phyloP scores from a whole-genome alignment of 2,113 vertebrate species.

The Zingel zingel region DNA sequence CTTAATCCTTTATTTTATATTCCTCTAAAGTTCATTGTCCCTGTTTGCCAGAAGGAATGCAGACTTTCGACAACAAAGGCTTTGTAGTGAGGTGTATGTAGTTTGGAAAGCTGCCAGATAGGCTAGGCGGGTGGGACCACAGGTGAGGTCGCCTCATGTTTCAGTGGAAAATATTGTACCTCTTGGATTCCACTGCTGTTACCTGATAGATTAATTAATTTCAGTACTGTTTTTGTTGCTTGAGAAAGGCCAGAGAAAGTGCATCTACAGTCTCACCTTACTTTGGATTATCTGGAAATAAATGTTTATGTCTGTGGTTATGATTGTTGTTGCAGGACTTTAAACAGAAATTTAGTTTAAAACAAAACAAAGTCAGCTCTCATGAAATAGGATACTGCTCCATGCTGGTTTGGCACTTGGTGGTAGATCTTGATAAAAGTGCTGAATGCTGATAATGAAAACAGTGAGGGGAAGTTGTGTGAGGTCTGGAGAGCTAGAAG shows the following conservation, averaged over 20 bases:
- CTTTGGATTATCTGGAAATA: constrained; percentile 56
- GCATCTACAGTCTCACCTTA: constrained; percentile 26
- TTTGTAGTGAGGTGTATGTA: constrained; percentile 70
- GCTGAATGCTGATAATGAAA: constrained; percentile 66
- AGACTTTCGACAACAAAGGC: constrained; percentile 65
- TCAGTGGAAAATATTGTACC: constrained; percentile 63
- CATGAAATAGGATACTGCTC: constrained; percentile 69
- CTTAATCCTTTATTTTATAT: constrained; percentile 26
- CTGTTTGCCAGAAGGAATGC: constrained; percentile 57
- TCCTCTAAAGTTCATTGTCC: constrained; percentile 48
- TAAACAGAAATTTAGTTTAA: constrained; percentile 53
- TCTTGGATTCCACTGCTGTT: constrained; percentile 18
- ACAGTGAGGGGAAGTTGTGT: constrained; percentile 54
- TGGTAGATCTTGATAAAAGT: constrained; percentile 56
- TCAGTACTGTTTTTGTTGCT: constrained; percentile 17
- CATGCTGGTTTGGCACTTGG: constrained; percentile 54
- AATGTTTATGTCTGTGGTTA: constrained; percentile 59
- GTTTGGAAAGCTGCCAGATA: constrained; percentile 72
- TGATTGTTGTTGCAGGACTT: constrained; percentile 67
- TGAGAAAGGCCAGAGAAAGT: neutral
- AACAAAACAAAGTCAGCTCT: constrained; percentile 62
- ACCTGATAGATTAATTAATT: constrained; percentile 38
- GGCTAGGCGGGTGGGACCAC: constrained; percentile 51
- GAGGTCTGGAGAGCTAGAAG: constrained; percentile 45
- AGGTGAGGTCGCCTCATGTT: constrained; percentile 73